Conservation (phyloP, 2,113 vertebrate species). For the Gnathonemus echidnorhynchus region DNA sequence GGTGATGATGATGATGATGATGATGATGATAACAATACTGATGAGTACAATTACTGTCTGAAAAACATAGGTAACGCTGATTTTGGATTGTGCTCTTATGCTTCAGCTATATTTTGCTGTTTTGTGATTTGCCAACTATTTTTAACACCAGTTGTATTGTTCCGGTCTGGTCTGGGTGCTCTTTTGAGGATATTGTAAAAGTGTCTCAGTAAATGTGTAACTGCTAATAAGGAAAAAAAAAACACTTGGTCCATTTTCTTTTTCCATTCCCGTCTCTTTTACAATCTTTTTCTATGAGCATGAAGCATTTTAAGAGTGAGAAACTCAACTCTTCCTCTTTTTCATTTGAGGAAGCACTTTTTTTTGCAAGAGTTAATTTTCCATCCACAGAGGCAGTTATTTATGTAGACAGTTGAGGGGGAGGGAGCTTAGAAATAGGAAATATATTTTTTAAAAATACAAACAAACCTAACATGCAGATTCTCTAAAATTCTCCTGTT, state of each 20-base stretch:
- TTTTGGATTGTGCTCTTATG: not conserved
- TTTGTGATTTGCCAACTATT: not conserved
- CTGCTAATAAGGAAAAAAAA: not conserved
- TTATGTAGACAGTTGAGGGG: not conserved
- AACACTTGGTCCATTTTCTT: not conserved
- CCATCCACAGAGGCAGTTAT: not conserved
- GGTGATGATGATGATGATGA: no score
- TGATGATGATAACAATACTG: no score
- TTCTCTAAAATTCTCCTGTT: not conserved
- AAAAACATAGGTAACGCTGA: not conserved
- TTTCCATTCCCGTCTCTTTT: not conserved
- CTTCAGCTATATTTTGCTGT: not conserved
- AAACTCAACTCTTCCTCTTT: conserved; percentile 6
- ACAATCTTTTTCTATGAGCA: not conserved
- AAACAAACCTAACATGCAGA: not conserved
- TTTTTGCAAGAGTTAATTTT: conserved; percentile 17
- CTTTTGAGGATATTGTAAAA: not conserved
- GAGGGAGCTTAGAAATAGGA: not conserved
- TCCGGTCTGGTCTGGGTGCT: not conserved
- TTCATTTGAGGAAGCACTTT: conserved; percentile 9
- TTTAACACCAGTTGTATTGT: not conserved
- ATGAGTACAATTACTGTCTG: not conserved
- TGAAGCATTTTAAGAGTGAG: not conserved
- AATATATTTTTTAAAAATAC: not conserved
- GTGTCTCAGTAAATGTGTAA: not conserved